Evolutionary conservation across 1,140 invertebrate species (phyloP), one percentile per base, ranked within the genome.

Genomic region (Hylyphantes graminicola): DNA sequence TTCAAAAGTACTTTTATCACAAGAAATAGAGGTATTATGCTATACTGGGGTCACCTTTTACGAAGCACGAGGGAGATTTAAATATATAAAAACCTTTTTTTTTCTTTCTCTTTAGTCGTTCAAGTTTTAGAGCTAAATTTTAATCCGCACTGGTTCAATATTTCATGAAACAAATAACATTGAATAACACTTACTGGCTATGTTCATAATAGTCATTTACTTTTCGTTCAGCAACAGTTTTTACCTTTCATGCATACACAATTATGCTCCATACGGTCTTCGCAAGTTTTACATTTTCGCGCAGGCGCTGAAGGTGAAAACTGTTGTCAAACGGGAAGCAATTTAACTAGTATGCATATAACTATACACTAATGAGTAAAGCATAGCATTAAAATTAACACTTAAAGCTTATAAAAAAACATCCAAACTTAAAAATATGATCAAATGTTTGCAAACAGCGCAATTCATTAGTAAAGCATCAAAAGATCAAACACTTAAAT

Each of bases 11-110:
- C 61, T 76, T 59, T 72, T 81, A 81, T 81, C 78, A 81, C 67
- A 81, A 72, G 17, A 72, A 73, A 73, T 72, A 72, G 68, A 81
- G 78, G 78, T 81, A 81, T 50, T 72, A 51, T 78, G 13, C 72
- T 74, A 74, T 50, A 57, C 15, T 57, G 72, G 72, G 72, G 63
- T 65, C 15, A 13, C 54, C 68, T 59, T 81, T 72, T 53, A 72
- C 9, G n/a, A 81, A 81, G 78, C 68, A 35, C 35, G 35, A 35
- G 54, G 64, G 65, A 70, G 64, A 53, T 79, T 79, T 11, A 70
- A 79, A 65, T 68, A 79, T 51, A 76, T 76, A 61, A 63, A 76
- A 63, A 76, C 54, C 11, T 48, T 59, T 75, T 21, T 59, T 9
- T 75, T 61, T 53, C 10, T 15, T 6, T 61, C n/a, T 63, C 12